phyloP scores from a whole-genome alignment of 2,888 invertebrate genomes.

The Girardia tigrina region DNA sequence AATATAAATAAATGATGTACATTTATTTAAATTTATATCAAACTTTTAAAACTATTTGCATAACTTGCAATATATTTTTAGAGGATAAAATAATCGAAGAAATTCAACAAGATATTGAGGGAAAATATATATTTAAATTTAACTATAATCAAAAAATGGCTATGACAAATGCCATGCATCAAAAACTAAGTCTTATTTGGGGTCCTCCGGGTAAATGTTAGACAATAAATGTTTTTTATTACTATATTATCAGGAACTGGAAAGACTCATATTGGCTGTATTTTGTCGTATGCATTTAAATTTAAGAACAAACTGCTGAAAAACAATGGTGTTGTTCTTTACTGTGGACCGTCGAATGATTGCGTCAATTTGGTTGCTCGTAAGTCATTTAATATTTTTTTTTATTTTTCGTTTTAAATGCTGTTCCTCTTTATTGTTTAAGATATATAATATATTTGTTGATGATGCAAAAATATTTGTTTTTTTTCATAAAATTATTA shows the following conservation, averaged over 20 bases:
- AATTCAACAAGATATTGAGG: background rate
- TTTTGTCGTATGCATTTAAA: background rate
- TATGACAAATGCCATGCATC: background rate
- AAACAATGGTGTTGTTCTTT: conserved; percentile 36
- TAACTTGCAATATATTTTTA: background rate
- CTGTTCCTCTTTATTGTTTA: too few species aligned
- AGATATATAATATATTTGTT: too few species aligned
- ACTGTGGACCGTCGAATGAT: conserved; percentile 44
- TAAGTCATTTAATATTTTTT: background rate
- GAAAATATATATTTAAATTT: background rate
- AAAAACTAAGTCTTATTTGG: background rate
- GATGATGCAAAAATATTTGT: too few species aligned
- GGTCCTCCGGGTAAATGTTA: background rate
- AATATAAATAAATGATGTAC: too few species aligned
- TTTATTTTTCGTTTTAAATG: background rate
- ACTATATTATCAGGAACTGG: conserved; percentile 24
- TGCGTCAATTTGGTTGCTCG: conserved; percentile 43
- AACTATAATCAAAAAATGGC: background rate
- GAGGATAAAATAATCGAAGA: background rate
- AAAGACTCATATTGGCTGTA: conserved; percentile 18
- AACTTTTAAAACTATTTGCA: too few species aligned
- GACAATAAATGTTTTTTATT: background rate
- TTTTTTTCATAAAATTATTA: too few species aligned
- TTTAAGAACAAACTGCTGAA: background rate
- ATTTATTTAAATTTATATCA: too few species aligned